These are phyloP conservation scores for Jacana jacana DNA, from an alignment of 2,113 vertebrate genomes.

Conservation along the genomic window DNA sequence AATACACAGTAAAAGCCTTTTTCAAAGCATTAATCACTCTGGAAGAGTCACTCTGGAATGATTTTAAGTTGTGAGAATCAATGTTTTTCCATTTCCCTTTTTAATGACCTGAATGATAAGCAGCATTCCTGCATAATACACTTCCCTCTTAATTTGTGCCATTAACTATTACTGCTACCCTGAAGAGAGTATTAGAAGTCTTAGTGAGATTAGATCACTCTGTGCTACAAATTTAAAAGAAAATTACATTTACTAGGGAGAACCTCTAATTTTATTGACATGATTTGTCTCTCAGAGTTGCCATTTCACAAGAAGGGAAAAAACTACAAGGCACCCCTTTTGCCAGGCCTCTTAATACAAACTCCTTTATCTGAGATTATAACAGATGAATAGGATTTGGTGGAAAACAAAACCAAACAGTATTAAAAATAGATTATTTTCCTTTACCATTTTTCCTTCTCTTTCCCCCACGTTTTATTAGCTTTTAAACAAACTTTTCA, in stretches of 20 bases:
- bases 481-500: neutral
- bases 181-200: neutral
- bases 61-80: neutral
- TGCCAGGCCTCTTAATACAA: neutral
- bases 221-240: neutral
- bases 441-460: neutral
- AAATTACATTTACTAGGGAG: neutral
- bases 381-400: neutral
- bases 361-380: neutral
- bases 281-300: neutral
- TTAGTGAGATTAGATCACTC: neutral
- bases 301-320: neutral
- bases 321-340: neutral
- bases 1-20: neutral
- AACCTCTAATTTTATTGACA: neutral
- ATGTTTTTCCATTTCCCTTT: neutral
- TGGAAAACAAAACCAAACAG: neutral
- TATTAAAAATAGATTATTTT: neutral
- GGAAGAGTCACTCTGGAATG: neutral
- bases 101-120: neutral
- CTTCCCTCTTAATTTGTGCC: neutral
- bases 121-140: neutral
- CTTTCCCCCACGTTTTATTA: neutral
- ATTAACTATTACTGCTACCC: neutral
- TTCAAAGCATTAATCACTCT: neutral